Conservation (phyloP, 2,888 invertebrate genomes). For the Acanthococcus lagerstroemiae region DNA sequence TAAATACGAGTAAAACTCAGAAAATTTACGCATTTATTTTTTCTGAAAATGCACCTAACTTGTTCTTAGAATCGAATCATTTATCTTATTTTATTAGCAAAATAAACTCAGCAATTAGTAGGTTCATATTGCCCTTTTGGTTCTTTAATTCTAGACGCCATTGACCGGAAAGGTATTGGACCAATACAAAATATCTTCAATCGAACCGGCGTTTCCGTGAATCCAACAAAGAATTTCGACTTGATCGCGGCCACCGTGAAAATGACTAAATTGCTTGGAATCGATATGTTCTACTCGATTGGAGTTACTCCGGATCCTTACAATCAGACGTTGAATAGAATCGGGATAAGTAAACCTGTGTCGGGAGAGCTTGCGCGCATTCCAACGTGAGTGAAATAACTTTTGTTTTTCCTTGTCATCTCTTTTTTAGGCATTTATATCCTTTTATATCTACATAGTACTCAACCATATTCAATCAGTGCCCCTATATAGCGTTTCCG, state of each 20-base stretch:
- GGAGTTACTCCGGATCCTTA: background rate
- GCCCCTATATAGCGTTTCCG: no score
- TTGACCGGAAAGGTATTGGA: background rate
- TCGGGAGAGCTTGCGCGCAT: background rate
- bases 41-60: no score
- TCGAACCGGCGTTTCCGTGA: background rate
- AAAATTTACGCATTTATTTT: no score
- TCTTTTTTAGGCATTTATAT: no score
- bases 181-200: background rate
- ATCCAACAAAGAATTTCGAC: background rate
- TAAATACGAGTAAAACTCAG: no score
- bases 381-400: background rate
- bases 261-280: background rate
- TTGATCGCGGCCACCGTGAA: background rate
- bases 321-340: conserved; percentile 1
- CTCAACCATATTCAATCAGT: no score
- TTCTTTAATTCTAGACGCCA: background rate
- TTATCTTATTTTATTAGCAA: no score
- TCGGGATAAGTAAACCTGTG: background rate
- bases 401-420: no score
- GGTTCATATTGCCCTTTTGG: no score
- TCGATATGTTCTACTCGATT: background rate
- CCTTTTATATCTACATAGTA: background rate
- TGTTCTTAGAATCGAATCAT: no score
- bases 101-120: no score